Conservation (phyloP, 2,113 vertebrate genomes). For the Monopterus albus region DNA sequence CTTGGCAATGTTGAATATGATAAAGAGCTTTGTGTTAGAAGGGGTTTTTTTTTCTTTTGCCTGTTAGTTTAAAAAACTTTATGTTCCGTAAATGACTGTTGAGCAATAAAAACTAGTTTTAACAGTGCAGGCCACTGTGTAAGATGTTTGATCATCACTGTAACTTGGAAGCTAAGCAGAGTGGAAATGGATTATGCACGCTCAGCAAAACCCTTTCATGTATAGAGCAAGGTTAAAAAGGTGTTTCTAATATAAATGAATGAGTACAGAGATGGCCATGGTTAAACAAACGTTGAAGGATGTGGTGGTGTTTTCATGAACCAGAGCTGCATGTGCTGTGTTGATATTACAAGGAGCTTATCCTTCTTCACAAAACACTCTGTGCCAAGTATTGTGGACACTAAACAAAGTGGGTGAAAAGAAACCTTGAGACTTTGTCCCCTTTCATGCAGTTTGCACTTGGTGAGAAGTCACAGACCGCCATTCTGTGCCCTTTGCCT, state of each 20-base stretch:
- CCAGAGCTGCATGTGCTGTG: constrained; percentile 7
- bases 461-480: constrained; percentile 46
- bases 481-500: background rate
- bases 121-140: background rate
- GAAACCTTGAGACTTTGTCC: constrained; percentile 31
- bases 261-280: background rate
- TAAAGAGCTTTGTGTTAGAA: background rate
- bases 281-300: constrained; percentile 40
- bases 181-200: background rate
- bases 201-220: constrained; percentile 15
- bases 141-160: background rate
- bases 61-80: too few relatives aligned
- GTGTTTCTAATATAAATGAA: constrained; percentile 20
- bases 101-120: too few relatives aligned
- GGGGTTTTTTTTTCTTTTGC: too few relatives aligned
- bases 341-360: constrained; percentile 54
- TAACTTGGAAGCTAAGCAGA: constrained; percentile 1
- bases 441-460: background rate
- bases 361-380: constrained; percentile 44
- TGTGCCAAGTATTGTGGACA: constrained; percentile 61
- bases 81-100: too few relatives aligned
- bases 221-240: constrained; percentile 19
- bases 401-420: constrained; percentile 55
- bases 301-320: constrained; percentile 37
- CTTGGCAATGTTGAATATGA: constrained; percentile 14